These are phyloP conservation scores for Tenthredo amoena DNA, from an alignment of 2,888 invertebrate genomes.

Conservation along the genomic window DNA sequence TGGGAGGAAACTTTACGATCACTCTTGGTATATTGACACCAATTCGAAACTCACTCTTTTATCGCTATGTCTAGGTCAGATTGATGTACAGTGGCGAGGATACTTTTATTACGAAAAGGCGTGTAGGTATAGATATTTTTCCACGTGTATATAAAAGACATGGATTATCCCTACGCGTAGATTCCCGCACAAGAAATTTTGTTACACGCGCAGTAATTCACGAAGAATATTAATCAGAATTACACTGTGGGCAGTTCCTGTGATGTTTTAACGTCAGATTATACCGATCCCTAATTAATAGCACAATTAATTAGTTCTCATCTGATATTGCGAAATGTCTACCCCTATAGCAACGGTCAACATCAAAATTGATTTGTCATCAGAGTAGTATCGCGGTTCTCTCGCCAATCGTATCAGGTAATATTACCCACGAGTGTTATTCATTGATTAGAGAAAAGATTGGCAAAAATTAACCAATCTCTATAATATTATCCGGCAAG, in stretches of 20 bases:
- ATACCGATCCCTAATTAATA: conserved; percentile 27
- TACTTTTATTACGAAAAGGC: neutral
- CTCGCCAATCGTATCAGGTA: neutral
- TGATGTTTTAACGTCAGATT: conserved; percentile 38
- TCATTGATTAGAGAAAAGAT: neutral
- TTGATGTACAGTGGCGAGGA: neutral
- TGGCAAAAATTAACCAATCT: neutral
- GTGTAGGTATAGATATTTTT: neutral
- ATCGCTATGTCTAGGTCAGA: conserved; percentile 5
- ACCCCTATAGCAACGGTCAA: neutral
- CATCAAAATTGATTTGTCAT: conserved; percentile 20
- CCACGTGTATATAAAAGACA: neutral
- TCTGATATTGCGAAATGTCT: neutral
- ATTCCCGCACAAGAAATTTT: neutral
- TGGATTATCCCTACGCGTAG: neutral
- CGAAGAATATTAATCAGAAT: conserved; percentile 26
- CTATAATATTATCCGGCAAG: neutral
- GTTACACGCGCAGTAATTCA: neutral
- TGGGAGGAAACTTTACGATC: neutral
- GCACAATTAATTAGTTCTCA: conserved; percentile 17
- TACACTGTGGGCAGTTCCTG: neutral
- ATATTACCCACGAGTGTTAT: neutral
- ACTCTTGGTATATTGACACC: conserved; percentile 1
- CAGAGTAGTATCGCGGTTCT: neutral
- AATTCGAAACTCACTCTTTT: neutral